These are phyloP conservation scores for Saxidomus purpurata DNA, from an alignment of 1,140 invertebrate genomes.

Conservation along the genomic window DNA sequence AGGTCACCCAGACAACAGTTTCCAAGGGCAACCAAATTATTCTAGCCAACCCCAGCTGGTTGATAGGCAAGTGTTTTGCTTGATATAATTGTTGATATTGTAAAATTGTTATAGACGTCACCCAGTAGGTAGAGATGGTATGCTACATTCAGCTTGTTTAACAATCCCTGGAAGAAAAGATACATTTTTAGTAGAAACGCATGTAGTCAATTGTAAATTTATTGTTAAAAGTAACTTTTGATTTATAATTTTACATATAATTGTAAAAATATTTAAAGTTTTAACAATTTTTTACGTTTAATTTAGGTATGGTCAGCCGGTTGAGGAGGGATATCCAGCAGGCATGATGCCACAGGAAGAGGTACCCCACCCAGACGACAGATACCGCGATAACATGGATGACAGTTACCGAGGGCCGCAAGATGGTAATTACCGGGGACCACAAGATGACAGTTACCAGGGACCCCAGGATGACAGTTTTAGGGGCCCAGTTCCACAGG, in stretches of 20 bases:
- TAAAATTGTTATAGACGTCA: no score
- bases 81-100: no score
- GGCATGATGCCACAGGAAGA: conserved; percentile 38
- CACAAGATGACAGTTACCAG: conserved; percentile 25
- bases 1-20: conserved; percentile 56
- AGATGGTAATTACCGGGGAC: neutral
- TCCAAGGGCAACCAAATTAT: conserved; percentile 58
- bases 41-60: conserved; percentile 32
- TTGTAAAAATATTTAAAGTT: no score
- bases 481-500: conserved; percentile 26
- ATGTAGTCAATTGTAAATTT: no score
- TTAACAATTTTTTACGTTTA: no score
- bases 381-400: conserved; percentile 56
- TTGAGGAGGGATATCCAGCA: conserved; percentile 25
- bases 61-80: conserved; percentile 27
- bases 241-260: no score
- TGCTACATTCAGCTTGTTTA: no score
- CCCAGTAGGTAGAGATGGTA: no score
- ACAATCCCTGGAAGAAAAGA: no score
- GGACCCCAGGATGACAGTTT: conserved; percentile 49
- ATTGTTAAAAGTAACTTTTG: no score
- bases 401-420: conserved; percentile 62
- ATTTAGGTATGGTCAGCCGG: conserved; percentile 56
- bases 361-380: conserved; percentile 6
- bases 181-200: no score